Conservation (phyloP, 2,888 invertebrate genomes). For the Noctua janthina region DNA sequence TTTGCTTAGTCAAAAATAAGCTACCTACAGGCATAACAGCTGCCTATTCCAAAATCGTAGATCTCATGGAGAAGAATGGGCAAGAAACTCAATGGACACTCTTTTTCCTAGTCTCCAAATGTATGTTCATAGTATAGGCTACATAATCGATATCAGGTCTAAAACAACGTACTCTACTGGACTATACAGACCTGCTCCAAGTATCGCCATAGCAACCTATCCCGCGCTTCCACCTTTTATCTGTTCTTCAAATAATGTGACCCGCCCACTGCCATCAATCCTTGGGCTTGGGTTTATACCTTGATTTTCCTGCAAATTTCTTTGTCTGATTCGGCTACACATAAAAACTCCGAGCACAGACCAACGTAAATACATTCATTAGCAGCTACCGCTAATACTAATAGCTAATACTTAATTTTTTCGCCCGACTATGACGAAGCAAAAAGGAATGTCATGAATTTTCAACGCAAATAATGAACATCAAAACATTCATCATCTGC, state of each 20-base stretch:
- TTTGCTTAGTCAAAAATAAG: background rate
- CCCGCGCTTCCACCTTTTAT: background rate
- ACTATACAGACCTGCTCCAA: background rate
- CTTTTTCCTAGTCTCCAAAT: background rate
- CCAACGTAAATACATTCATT: background rate
- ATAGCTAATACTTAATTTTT: background rate
- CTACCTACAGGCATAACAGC: no score
- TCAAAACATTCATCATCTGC: background rate
- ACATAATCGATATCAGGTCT: background rate
- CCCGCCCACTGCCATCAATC: background rate
- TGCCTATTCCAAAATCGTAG: background rate
- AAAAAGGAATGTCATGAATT: background rate
- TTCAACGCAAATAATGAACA: background rate
- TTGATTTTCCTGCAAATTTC: background rate
- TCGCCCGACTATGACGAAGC: no score
- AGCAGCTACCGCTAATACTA: background rate
- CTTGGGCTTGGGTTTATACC: background rate
- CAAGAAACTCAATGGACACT: background rate
- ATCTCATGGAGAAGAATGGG: background rate
- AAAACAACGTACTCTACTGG: background rate
- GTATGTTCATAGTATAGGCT: no score
- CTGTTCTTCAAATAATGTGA: background rate
- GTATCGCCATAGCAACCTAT: background rate
- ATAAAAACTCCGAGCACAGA: background rate
- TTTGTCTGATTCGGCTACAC: background rate